These are phyloP conservation scores for Poecile atricapillus DNA, from an alignment of 2,113 vertebrate genomes.

Conservation along the genomic window DNA sequence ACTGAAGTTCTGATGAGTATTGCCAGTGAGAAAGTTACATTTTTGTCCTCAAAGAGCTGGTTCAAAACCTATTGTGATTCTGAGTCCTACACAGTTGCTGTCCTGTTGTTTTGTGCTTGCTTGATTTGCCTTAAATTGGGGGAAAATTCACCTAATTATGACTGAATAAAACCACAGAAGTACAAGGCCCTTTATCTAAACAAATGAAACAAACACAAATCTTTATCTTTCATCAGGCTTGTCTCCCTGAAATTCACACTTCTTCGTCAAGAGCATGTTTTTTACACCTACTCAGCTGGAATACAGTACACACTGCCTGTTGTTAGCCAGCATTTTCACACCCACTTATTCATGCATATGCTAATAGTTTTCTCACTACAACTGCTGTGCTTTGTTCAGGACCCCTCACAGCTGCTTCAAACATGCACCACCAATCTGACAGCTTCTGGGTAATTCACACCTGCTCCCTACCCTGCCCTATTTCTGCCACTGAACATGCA, in stretches of 20 bases:
- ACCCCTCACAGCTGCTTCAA: constrained; percentile 30
- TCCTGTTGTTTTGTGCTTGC: neutral
- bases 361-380: constrained; percentile 52
- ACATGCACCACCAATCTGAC: neutral
- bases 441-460: constrained; percentile 36
- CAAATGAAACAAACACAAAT: constrained; percentile 21
- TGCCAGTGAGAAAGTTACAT: neutral
- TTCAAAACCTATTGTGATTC: neutral
- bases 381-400: constrained; percentile 6
- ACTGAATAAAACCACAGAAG: neutral
- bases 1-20: neutral
- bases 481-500: neutral
- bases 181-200: neutral
- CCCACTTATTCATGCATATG: constrained; percentile 57
- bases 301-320: neutral
- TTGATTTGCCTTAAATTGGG: neutral
- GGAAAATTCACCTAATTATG: neutral
- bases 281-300: constrained; percentile 59
- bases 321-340: constrained; percentile 51
- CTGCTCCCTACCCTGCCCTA: neutral
- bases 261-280: constrained; percentile 22
- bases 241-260: constrained; percentile 60
- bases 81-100: neutral
- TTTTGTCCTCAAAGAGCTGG: neutral
- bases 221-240: neutral